These are phyloP conservation scores for Gallinago stenura DNA, from an alignment of 2,797 vertebrate species.

Conservation along the genomic window DNA sequence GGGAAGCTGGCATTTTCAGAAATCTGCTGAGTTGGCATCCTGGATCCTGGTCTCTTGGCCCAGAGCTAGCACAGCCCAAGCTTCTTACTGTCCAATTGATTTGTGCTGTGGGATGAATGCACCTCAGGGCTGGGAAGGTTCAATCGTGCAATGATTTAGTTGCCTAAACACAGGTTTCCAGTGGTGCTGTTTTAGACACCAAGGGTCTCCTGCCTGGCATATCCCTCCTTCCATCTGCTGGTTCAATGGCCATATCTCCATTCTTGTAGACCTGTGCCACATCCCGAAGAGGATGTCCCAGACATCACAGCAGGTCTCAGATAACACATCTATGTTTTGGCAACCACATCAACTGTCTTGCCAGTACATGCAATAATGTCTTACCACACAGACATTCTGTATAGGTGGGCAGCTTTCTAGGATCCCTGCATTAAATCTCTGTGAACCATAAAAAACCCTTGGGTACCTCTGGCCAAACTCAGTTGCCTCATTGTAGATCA, in stretches of 20 bases:
- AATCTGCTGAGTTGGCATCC: background rate
- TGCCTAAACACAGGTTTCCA: background rate
- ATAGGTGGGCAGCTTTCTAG: too few relatives aligned
- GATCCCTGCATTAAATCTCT: background rate
- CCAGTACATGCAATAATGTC: background rate
- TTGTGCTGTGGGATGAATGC: background rate
- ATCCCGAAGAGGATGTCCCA: background rate
- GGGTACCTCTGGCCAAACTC: background rate
- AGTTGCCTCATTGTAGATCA: background rate
- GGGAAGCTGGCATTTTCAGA: background rate
- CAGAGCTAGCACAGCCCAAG: background rate
- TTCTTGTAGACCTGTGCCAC: background rate
- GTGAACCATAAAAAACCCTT: background rate
- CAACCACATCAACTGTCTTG: fast-evolving
- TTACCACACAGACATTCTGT: background rate
- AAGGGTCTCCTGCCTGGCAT: background rate
- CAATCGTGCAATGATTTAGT: background rate
- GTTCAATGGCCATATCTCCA: background rate
- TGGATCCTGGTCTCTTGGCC: background rate
- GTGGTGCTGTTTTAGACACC: background rate
- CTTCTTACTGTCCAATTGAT: background rate
- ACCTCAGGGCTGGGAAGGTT: background rate
- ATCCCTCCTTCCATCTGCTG: background rate
- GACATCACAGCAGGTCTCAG: background rate
- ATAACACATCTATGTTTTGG: background rate